A percentile compares a stretch with the other conserved stretches of the same genome.
phyloP scores from a whole-genome alignment of 1,140 invertebrate genomes.

The Ostrea edulis region DNA sequence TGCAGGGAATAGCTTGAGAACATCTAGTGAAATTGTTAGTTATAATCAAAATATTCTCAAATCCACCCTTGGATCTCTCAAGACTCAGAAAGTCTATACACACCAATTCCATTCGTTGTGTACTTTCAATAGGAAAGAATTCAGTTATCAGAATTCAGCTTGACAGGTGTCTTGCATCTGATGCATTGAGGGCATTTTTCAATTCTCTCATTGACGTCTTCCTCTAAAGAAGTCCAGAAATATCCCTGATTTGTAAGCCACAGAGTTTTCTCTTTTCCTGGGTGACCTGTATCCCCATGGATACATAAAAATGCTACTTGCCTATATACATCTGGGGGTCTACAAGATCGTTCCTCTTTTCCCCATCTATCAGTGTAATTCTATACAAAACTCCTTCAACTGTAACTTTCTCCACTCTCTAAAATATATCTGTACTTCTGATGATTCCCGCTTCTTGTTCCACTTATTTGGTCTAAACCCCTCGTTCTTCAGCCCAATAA shows the following conservation, averaged over 20 bases:
- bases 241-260: not conserved
- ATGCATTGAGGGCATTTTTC: not conserved
- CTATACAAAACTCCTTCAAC: not conserved
- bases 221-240: not conserved
- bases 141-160: not conserved
- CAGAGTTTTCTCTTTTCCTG: slow-evolving; percentile 8
- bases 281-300: slow-evolving; percentile 45
- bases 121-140: too few species aligned
- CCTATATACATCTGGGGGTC: slow-evolving; percentile 30
- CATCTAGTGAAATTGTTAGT: too few species aligned
- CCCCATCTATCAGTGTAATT: not conserved
- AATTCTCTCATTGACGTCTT: slow-evolving; percentile 16
- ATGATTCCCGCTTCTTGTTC: too few species aligned
- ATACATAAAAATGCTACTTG: slow-evolving; percentile 22
- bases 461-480: too few species aligned
- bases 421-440: not conserved
- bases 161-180: not conserved
- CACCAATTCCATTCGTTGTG: too few species aligned
- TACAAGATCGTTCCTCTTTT: slow-evolving; percentile 25
- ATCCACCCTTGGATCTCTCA: too few species aligned
- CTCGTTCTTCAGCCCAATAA: too few species aligned
- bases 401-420: not conserved
- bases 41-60: too few species aligned
- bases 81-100: too few species aligned
- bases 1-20: too few species aligned